Evolutionary conservation across 2,113 vertebrate genomes (phyloP), one percentile per base, ranked within the genome.

Genomic region (Neomonachus schauinslandi): DNA sequence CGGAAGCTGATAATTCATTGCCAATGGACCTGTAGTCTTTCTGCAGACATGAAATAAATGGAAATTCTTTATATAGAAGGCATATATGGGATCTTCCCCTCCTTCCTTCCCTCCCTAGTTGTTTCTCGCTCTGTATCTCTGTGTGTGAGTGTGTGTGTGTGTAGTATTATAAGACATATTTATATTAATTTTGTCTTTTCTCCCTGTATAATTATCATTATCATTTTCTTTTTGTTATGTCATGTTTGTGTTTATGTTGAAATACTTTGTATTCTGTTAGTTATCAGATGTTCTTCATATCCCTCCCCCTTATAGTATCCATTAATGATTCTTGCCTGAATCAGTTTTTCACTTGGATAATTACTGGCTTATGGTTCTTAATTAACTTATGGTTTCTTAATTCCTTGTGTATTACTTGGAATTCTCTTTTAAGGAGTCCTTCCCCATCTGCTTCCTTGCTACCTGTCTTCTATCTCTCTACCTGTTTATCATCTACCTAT

Each of bases 181-280:
- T 79, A 28, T 69, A 15, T 46, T 88, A 59, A 67, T 80, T 94
- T 94, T 88, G 39, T 84, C n/a, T 71, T 53, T 94, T 88, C 42
- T 88, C 61, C 46, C 15, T 59, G 3, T 94, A 71, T 59, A 59
- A 24, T 88, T 81, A 59, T 15, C 33, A 59, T 89, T 28, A 53
- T 57, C 4, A 26, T 65, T 91, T 91, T 69, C 12, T 24, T 71
- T 88, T 71, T 94, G 11, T 80, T 28, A 81, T 81, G 51, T 80
- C 49, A 31, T 87, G 7, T 94, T 71, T 80, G 61, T 59, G 22
- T 31, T 83, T 82, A 39, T 39, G 22, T 94, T 88, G 76, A 69
- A 88, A 57, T 81, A 36, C 46, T 31, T 80, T 80, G 8, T 71
- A 22, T 81, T 94, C 28, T 94, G 7, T 80, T 91, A 42, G 33